Conservation (phyloP, 2,888 invertebrate species). For the Mimumesa dahlbomi region DNA sequence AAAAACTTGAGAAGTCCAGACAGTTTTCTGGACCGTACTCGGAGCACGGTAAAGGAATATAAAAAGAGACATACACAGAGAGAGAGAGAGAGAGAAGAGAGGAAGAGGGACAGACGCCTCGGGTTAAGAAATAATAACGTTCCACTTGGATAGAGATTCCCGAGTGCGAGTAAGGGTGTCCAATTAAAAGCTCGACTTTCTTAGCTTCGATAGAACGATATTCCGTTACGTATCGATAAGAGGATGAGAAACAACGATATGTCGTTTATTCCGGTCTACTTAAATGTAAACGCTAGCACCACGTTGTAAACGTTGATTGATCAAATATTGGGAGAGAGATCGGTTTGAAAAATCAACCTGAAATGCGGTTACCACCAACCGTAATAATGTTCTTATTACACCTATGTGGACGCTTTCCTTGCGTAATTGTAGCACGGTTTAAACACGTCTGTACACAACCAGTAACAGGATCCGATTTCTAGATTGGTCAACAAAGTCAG, state of each 20-base stretch:
- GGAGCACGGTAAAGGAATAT: no score
- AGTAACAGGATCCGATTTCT: constrained; percentile 22
- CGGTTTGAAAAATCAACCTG: no score
- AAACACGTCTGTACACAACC: constrained; percentile 5
- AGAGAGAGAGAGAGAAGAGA: background rate
- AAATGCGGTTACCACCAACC: no score
- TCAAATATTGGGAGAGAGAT: no score
- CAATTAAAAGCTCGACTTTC: constrained; percentile 21
- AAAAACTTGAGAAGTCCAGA: background rate
- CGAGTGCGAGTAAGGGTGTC: constrained; percentile 9
- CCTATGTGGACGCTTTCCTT: constrained; percentile 20
- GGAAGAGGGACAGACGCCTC: no score
- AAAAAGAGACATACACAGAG: no score
- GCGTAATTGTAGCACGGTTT: constrained; percentile 14
- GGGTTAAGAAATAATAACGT: constrained; percentile 41
- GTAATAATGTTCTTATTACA: background rate
- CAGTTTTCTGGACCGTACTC: background rate
- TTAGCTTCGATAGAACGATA: background rate
- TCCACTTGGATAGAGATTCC: constrained; percentile 6
- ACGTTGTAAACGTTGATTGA: no score
- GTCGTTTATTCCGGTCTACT: no score
- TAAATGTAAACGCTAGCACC: no score
- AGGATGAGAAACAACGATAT: no score
- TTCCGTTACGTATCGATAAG: no score
- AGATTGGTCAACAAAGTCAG: constrained; percentile 24